A percentile compares a stretch with the other conserved stretches of the same genome.
Conservation (phyloP, 2,797 vertebrate genomes). For the Tenualosa thibaudeaui region DNA sequence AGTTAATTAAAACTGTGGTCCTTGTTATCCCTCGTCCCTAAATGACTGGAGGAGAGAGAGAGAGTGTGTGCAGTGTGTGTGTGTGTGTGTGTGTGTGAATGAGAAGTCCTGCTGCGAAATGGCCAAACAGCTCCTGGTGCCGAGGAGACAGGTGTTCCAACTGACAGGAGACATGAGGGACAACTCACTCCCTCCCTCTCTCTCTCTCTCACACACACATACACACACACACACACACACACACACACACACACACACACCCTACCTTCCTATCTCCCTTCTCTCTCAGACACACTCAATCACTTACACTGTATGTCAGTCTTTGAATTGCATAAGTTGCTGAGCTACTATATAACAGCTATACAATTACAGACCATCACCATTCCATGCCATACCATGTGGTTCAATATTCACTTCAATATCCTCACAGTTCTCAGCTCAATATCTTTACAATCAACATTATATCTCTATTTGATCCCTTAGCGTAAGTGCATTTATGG, state of each 20-base stretch:
- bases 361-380: background rate
- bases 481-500: background rate
- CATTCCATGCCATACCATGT: background rate
- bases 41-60: conserved; percentile 42
- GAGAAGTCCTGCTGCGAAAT: conserved; percentile 24
- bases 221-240: conserved; percentile 57
- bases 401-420: background rate
- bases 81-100: background rate
- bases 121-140: conserved; percentile 32
- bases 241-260: conserved; percentile 56
- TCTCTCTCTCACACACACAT: conserved; percentile 46
- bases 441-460: background rate
- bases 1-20: conserved; percentile 59
- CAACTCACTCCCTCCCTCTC: conserved; percentile 32
- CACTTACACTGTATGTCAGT: conserved; percentile 29
- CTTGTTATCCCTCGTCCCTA: conserved; percentile 49
- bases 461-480: background rate
- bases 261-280: too few relatives aligned
- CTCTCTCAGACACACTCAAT: conserved; percentile 44
- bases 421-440: too few relatives aligned
- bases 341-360: background rate
- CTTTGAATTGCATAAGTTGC: background rate
- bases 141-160: conserved; percentile 20
- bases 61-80: background rate
- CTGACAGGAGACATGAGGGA: conserved; percentile 36